A percentile compares a stretch with the other conserved stretches of the same genome.
These are phyloP conservation scores for Romanogobio albipinnatus DNA, from an alignment of 2,113 vertebrate species.

Conservation along the genomic window DNA sequence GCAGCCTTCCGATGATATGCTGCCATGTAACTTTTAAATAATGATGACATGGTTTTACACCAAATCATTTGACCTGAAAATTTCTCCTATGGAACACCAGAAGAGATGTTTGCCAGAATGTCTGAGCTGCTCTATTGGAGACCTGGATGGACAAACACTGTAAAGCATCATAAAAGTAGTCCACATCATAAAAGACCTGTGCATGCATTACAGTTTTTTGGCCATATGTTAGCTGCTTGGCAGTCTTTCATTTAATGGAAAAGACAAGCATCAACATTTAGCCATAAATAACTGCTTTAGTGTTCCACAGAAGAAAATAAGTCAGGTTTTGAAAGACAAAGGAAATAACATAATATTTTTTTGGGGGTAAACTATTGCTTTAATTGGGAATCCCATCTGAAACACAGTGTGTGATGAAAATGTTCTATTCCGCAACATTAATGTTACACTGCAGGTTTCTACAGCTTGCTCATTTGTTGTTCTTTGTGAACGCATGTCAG, in stretches of 20 bases:
- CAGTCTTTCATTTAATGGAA: not conserved
- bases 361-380: not conserved
- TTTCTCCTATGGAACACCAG: not conserved
- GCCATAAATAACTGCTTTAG: not conserved
- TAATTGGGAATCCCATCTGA: not conserved
- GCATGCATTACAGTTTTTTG: not conserved
- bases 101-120: not conserved
- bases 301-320: not conserved
- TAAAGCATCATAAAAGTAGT: not conserved
- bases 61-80: not conserved
- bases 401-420: not conserved
- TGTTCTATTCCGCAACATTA: not conserved
- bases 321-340: not conserved
- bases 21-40: not conserved
- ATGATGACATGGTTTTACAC: not conserved
- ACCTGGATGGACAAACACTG: not conserved
- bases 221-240: not conserved
- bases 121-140: not conserved
- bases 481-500: conserved; percentile 1
- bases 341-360: too few species aligned
- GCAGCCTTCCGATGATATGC: not conserved
- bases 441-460: not conserved
- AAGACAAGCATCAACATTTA: not conserved
- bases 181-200: not conserved
- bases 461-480: not conserved